phyloP scores from a whole-genome alignment of 2,888 invertebrate genomes.

The Timema cristinae region DNA sequence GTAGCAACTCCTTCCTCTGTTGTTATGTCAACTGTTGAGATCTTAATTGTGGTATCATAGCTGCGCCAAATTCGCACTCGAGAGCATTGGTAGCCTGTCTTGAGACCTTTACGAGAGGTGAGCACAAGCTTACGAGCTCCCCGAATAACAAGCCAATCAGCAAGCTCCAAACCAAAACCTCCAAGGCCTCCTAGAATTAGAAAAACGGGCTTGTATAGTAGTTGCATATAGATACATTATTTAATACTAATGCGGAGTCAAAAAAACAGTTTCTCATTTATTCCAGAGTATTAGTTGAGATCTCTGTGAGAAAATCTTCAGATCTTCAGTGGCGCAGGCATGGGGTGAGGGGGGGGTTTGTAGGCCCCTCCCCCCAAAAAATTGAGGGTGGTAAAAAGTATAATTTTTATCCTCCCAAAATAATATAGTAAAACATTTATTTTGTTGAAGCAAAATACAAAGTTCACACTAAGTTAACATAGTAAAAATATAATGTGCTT shows the following conservation, averaged over 20 bases:
- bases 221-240: no score
- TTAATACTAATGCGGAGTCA: no score
- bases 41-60: slow-evolving; percentile 63
- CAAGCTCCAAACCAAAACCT: slow-evolving; percentile 86
- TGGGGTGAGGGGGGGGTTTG: no score
- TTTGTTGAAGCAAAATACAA: no score
- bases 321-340: neutral
- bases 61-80: slow-evolving; percentile 58
- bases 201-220: no score
- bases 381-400: no score
- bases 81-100: slow-evolving; percentile 54
- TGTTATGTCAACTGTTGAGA: slow-evolving; percentile 70
- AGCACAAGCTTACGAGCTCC: slow-evolving; percentile 59
- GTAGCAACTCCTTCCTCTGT: slow-evolving; percentile 63
- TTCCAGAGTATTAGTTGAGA: neutral
- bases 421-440: no score
- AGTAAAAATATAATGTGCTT: no score
- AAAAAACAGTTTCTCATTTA: slow-evolving; percentile 48
- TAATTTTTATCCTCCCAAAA: no score
- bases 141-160: slow-evolving; percentile 78
- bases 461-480: no score
- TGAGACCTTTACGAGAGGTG: slow-evolving; percentile 53
- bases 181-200: slow-evolving; percentile 68
- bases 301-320: neutral
- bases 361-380: no score